Conservation (phyloP, 2,888 invertebrate genomes). For the Sisyra nigra region DNA sequence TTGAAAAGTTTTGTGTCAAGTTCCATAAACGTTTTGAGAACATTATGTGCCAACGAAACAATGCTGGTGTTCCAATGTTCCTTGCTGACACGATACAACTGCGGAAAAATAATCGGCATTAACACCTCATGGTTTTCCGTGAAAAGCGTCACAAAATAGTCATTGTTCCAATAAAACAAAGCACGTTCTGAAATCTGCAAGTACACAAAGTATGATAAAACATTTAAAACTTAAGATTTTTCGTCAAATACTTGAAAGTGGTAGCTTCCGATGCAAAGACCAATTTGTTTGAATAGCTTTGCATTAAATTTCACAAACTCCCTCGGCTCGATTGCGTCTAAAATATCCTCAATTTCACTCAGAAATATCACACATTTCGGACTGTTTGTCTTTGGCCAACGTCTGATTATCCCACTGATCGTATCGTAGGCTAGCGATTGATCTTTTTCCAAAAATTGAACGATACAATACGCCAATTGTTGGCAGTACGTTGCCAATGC, state of each 20-base stretch:
- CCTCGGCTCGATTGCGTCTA: slow-evolving; percentile 96
- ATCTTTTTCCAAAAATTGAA: slow-evolving; percentile 99
- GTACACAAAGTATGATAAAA: slow-evolving; percentile 4
- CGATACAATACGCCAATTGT: slow-evolving; percentile 98
- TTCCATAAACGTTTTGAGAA: slow-evolving; percentile 73
- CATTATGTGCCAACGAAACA: slow-evolving; percentile 73
- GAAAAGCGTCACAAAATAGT: slow-evolving; percentile 67
- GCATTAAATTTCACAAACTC: slow-evolving; percentile 97
- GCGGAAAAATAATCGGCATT: slow-evolving; percentile 69
- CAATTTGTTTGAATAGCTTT: slow-evolving; percentile 88
- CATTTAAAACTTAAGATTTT: neutral
- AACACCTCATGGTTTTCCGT: slow-evolving; percentile 60
- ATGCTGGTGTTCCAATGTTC: slow-evolving; percentile 81
- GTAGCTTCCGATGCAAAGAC: slow-evolving; percentile 95
- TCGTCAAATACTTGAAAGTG: slow-evolving; percentile 69
- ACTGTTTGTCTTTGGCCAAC: slow-evolving; percentile 99
- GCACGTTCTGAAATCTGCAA: slow-evolving; percentile 68
- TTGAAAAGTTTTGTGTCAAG: slow-evolving; percentile 73
- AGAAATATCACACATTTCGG: slow-evolving; percentile 99
- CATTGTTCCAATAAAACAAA: slow-evolving; percentile 74
- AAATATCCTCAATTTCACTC: slow-evolving; percentile 95
- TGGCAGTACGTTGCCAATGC: slow-evolving; percentile 97
- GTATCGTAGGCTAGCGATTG: slow-evolving; percentile 95
- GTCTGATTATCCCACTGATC: slow-evolving; percentile 91
- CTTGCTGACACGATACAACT: slow-evolving; percentile 61